phyloP scores from a whole-genome alignment of 2,797 vertebrate species.

The Catostomus latipinnis region DNA sequence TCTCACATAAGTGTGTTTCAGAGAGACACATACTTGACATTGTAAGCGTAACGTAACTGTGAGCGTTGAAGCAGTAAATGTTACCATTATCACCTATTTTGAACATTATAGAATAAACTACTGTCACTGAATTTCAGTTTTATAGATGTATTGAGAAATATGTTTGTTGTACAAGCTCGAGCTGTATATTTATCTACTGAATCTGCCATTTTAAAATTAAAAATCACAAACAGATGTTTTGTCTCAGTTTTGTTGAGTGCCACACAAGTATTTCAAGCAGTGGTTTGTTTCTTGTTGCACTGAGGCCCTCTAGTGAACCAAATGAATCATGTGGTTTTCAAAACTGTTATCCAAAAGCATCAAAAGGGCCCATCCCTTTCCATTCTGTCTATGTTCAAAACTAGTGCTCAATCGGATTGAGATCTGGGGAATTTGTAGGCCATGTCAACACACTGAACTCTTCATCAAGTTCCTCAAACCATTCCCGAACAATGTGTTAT shows the following conservation, averaged over 20 bases:
- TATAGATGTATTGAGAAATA: slow-evolving; percentile 77
- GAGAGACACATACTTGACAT: slow-evolving; percentile 78
- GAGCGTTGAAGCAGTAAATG: slow-evolving; percentile 64
- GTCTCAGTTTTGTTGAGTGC: slow-evolving; percentile 43
- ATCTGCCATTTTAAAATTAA: slow-evolving; percentile 75
- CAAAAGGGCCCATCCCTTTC: no score
- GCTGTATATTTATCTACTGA: slow-evolving; percentile 83
- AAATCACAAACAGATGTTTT: slow-evolving; percentile 50
- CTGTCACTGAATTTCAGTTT: slow-evolving; percentile 82
- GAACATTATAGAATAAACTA: slow-evolving; percentile 80
- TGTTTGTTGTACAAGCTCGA: slow-evolving; percentile 78
- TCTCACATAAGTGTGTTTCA: slow-evolving; percentile 62
- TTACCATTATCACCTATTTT: slow-evolving; percentile 74
- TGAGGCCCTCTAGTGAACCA: slow-evolving; percentile 70
- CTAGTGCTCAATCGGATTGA: no score
- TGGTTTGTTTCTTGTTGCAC: slow-evolving; percentile 11
- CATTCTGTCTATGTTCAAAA: no score
- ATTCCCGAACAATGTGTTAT: no score
- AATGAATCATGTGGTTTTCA: no score
- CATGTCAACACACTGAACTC: no score
- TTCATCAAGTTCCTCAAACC: no score
- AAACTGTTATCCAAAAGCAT: no score
- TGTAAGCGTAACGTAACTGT: slow-evolving; percentile 72
- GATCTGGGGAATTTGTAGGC: no score
- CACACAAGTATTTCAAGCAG: neutral